Percentiles rank a stretch among this genome's conserved stretches.
These are phyloP conservation scores for Cyanoderma ruficeps DNA, from an alignment of 2,113 vertebrate species.

Conservation along the genomic window DNA sequence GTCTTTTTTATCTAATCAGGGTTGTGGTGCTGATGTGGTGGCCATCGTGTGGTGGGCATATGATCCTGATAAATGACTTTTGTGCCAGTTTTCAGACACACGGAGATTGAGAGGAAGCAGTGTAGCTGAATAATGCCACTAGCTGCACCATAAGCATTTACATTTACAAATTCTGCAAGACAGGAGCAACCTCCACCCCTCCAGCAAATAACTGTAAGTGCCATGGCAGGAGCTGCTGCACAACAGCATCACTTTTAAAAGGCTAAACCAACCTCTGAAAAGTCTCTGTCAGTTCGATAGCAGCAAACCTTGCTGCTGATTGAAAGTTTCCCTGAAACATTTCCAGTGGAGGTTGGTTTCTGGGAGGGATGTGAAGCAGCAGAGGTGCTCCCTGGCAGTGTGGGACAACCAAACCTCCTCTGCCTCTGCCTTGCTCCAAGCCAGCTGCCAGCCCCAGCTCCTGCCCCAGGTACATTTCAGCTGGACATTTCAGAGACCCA, in stretches of 20 bases:
- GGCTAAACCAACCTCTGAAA: not conserved
- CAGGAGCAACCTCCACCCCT: not conserved
- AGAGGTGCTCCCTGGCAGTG: not conserved
- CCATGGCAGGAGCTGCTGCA: not conserved
- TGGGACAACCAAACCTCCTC: accelerated
- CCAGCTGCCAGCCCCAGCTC: not conserved
- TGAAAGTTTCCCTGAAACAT: not conserved
- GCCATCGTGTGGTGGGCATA: not conserved
- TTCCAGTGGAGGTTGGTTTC: not conserved
- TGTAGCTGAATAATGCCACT: not conserved
- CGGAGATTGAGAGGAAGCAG: not conserved
- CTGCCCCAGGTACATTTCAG: not conserved
- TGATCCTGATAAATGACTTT: not conserved
- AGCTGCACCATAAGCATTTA: not conserved
- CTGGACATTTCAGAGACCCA: not conserved
- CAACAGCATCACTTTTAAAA: not conserved
- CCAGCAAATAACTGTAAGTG: not conserved
- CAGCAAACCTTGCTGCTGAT: not conserved
- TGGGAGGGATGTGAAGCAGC: not conserved
- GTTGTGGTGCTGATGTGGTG: not conserved
- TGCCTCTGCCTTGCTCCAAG: accelerated
- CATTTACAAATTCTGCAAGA: not conserved
- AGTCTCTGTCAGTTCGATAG: not conserved
- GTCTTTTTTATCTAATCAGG: not conserved
- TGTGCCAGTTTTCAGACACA: not conserved